Percentiles rank a stretch among this genome's conserved stretches.
These are phyloP conservation scores for Clarias platycephalus DNA, from an alignment of 2,797 vertebrate species.

Conservation along the genomic window DNA sequence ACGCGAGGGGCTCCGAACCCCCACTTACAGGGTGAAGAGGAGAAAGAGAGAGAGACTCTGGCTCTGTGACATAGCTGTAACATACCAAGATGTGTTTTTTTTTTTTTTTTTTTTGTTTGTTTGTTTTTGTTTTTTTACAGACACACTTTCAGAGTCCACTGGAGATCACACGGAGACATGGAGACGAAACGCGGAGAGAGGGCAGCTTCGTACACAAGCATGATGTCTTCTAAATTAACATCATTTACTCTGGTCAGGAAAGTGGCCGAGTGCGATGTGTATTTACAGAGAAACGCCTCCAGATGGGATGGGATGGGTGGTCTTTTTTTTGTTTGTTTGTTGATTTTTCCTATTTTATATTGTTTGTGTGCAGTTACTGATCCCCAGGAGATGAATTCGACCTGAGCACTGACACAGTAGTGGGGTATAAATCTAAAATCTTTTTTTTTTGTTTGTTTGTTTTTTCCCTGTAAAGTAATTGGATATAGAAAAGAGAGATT, in stretches of 20 bases:
- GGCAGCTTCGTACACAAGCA: not conserved
- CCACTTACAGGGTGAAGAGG: not conserved
- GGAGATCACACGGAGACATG: slow-evolving; percentile 27
- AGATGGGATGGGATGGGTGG: not conserved
- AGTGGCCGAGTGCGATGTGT: not conserved
- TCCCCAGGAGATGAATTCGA: slow-evolving; percentile 18
- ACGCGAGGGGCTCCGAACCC: not conserved
- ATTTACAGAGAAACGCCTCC: not conserved
- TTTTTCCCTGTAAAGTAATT: not conserved
- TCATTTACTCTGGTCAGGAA: slow-evolving; percentile 14
- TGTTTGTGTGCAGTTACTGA: slow-evolving; percentile 39
- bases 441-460: not conserved
- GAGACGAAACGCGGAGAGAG: slow-evolving; percentile 6
- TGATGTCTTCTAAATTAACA: not conserved
- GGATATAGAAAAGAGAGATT: not conserved
- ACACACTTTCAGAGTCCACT: slow-evolving; percentile 36
- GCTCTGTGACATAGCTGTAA: slow-evolving; percentile 50
- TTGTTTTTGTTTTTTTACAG: slow-evolving; percentile 47
- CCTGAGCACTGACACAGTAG: slow-evolving; percentile 8
- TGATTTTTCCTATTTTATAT: slow-evolving; percentile 15
- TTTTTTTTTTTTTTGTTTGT: too few species aligned
- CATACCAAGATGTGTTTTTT: slow-evolving; percentile 24
- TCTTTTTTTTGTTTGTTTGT: not conserved
- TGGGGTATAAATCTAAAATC: not conserved
- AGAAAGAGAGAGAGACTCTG: slow-evolving; percentile 17